A percentile compares a stretch with the other conserved stretches of the same genome.
These are phyloP conservation scores for Sigmodon hispidus DNA, from an alignment of 2,113 vertebrate species.

Conservation along the genomic window DNA sequence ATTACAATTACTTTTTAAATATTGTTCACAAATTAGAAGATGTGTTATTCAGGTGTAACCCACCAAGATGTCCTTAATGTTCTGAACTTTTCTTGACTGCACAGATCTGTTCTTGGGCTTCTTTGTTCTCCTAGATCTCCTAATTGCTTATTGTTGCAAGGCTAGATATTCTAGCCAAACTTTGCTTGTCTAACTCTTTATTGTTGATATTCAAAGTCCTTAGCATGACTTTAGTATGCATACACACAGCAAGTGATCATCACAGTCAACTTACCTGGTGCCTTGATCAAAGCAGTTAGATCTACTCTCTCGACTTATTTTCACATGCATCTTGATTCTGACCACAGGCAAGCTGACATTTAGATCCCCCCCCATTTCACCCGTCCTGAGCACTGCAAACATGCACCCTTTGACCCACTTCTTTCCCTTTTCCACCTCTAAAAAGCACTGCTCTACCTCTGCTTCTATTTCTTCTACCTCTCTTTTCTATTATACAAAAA, in stretches of 20 bases:
- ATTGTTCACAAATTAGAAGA: conserved; percentile 8
- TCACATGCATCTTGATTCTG: not conserved
- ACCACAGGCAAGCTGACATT: not conserved
- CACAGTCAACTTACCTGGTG: not conserved
- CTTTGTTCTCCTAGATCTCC: not conserved
- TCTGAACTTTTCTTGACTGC: not conserved
- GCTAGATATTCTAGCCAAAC: not conserved
- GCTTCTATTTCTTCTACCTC: not conserved
- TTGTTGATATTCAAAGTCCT: not conserved
- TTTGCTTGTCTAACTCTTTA: not conserved
- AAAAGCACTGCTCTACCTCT: not conserved
- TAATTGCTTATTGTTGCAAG: not conserved
- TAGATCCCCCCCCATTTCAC: too few relatives aligned
- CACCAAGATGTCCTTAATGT: not conserved
- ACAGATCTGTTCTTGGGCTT: not conserved
- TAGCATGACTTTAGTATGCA: not conserved
- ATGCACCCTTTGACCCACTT: not conserved
- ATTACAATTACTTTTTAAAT: conserved; percentile 53
- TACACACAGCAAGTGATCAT: not conserved
- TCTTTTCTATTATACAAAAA: not conserved
- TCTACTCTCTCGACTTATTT: not conserved
- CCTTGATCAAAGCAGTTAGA: not conserved
- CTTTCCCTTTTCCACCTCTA: not conserved
- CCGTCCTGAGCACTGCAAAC: not conserved
- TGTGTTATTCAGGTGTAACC: not conserved